Evolutionary conservation across 2,888 invertebrate species (phyloP).

Genomic region (Agrochola lota): DNA sequence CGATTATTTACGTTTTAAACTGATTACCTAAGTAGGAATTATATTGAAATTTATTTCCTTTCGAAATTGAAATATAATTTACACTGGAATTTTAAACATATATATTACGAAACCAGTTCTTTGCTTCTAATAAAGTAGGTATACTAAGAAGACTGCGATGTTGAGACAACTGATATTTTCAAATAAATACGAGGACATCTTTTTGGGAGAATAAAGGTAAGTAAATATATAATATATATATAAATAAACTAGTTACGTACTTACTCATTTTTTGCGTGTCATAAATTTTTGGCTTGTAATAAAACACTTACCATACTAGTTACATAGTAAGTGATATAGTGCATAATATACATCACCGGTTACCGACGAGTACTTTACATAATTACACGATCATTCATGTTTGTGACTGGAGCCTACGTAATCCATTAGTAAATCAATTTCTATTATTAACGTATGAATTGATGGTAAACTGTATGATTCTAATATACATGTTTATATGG

Average conservation of each 20-base stretch:
- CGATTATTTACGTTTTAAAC: not conserved
- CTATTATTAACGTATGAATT: not conserved
- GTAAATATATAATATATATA: too few relatives aligned
- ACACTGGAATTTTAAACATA: not conserved
- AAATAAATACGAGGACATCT: not conserved
- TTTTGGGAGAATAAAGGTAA: too few relatives aligned
- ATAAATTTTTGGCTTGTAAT: not conserved
- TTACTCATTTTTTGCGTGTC: not conserved
- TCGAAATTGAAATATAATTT: not conserved
- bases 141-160: too few relatives aligned
- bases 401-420: not conserved
- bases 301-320: not conserved
- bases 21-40: not conserved
- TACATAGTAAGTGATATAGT: not conserved
- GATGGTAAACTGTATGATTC: not conserved
- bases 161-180: not conserved
- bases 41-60: constrained; percentile 10
- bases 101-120: not conserved
- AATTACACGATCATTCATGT: constrained; percentile 16
- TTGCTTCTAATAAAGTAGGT: not conserved
- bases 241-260: not conserved
- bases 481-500: not conserved
- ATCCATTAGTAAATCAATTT: constrained; percentile 24
- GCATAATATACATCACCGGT: not conserved
- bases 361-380: constrained; percentile 9